These are phyloP conservation scores for Sylvilagus bachmani DNA, from an alignment of 2,113 vertebrate genomes.

Conservation along the genomic window DNA sequence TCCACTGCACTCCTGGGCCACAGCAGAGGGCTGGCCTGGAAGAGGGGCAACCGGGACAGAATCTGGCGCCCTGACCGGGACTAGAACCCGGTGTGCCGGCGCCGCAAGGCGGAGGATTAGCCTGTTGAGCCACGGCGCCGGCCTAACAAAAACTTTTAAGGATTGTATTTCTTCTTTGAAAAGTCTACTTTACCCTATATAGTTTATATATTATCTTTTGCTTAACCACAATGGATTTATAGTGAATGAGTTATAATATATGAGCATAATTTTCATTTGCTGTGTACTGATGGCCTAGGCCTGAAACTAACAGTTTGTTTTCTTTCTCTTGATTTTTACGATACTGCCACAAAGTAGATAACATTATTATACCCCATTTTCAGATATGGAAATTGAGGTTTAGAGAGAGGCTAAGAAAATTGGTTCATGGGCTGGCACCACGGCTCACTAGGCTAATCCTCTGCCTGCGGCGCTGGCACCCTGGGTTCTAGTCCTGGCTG, in stretches of 20 bases:
- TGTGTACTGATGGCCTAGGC: neutral
- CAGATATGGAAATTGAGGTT: neutral
- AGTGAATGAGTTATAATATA: constrained; percentile 28
- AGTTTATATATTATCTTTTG: neutral
- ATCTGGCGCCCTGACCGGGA: too few relatives aligned
- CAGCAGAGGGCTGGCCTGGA: too few relatives aligned
- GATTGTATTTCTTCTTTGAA: constrained; percentile 24
- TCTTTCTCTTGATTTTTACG: constrained; percentile 4
- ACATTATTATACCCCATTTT: neutral
- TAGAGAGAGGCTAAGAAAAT: constrained; percentile 18
- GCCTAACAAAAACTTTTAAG: neutral
- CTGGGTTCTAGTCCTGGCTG: too few relatives aligned
- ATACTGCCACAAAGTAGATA: neutral
- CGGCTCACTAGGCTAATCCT: too few relatives aligned
- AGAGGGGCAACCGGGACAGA: too few relatives aligned
- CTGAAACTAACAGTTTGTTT: neutral
- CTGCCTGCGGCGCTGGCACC: too few relatives aligned
- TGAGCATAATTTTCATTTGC: constrained; percentile 30
- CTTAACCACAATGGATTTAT: neutral
- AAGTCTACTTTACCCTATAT: neutral
- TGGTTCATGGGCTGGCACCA: neutral
- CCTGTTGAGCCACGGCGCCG: too few relatives aligned
- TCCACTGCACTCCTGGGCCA: too few relatives aligned
- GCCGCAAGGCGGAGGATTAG: too few relatives aligned
- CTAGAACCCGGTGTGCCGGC: too few relatives aligned